Evolutionary conservation across 1,140 invertebrate genomes (phyloP), one percentile per base, ranked within the genome.

Genomic region (Cherax quadricarinatus): DNA sequence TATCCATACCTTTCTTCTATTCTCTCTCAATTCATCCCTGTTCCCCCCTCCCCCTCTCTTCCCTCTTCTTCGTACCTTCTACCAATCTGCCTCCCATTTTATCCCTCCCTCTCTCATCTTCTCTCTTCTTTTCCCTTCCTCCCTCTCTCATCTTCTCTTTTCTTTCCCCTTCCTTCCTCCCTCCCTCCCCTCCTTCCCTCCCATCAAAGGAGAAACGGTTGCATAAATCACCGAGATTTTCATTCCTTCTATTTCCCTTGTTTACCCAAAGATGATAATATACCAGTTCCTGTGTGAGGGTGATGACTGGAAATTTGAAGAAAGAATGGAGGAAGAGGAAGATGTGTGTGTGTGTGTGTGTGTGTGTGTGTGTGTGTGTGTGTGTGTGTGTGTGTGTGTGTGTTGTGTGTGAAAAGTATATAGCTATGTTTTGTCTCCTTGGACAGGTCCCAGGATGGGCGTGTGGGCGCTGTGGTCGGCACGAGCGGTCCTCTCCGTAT

Each of bases 371-470:
- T n/a, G n/a, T n/a, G n/a, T n/a, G n/a, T n/a, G n/a, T n/a, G n/a
- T n/a, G n/a, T n/a, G n/a, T n/a, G n/a, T n/a, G n/a, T n/a, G n/a
- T n/a, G n/a, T n/a, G n/a, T n/a, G n/a, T n/a, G n/a, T n/a, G n/a
- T n/a, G n/a, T n/a, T n/a, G n/a, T n/a, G n/a, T n/a, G n/a, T n/a
- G n/a, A n/a, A n/a, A 51, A 24, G 21, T 51, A 18, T 81, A 12
- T 18, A 53, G 18, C 53, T 16, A 81, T 51, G 12, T 5, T 51
- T 6, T 5, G 49, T 51, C 16, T 81, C 53, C 3, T 49, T 41
- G 30, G 30, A 51, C 80, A 81, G 80, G 80, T 81, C 48, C 51
- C 16, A 81, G 24, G 80, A 81, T 81, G 80, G 80, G 48, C 48
- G 16, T 51, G 80, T 81, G 80, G 80, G 18, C 48, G 14, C 16